Conservation (phyloP, 2,113 vertebrate species). For the Prolemur simus region DNA sequence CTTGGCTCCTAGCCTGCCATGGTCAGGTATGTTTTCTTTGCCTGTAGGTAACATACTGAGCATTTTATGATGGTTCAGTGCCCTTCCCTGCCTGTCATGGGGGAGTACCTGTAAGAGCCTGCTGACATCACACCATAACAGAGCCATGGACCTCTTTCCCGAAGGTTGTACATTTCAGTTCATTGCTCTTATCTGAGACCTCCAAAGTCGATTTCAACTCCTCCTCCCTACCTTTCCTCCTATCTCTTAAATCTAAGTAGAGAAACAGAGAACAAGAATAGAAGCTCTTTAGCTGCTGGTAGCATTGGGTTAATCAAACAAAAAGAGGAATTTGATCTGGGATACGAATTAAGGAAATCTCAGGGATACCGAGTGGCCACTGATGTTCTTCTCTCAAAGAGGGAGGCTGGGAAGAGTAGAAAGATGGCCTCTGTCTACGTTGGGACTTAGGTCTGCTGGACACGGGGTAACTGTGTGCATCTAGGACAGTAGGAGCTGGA, state of each 20-base stretch:
- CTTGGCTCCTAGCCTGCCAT: background rate
- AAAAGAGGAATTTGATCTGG: background rate
- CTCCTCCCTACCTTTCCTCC: fast-evolving
- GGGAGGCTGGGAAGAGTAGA: background rate
- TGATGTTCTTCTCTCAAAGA: background rate
- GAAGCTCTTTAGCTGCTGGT: background rate
- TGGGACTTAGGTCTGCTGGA: background rate
- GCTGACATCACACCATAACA: fast-evolving
- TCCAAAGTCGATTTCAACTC: background rate
- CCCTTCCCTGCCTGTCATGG: background rate
- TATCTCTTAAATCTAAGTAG: background rate
- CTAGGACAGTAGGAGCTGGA: background rate
- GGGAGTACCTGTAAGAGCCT: background rate
- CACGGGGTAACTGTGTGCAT: background rate
- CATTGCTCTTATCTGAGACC: background rate
- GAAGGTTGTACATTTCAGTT: background rate
- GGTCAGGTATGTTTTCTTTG: background rate
- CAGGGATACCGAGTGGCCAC: background rate
- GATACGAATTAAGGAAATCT: background rate
- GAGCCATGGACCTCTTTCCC: background rate
- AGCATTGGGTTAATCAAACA: background rate
- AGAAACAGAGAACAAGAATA: background rate
- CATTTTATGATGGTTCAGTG: background rate
- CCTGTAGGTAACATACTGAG: background rate
- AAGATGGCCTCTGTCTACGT: background rate